Evolutionary conservation across 2,888 invertebrate species (phyloP).

Genomic region (Mimumesa dahlbomi): DNA sequence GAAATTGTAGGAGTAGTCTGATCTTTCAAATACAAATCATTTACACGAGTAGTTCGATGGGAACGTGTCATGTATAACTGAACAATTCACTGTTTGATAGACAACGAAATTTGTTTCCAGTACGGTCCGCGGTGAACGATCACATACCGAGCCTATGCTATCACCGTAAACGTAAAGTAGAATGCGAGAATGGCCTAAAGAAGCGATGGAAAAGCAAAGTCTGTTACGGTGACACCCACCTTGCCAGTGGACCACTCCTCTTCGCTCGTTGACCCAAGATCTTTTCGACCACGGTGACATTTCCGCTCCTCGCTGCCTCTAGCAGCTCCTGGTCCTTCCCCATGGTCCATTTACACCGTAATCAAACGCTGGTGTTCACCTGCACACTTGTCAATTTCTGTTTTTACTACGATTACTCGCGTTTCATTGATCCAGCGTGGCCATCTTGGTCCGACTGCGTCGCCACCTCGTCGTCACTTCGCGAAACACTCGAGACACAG

Average conservation of each 20-base stretch:
- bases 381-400: constrained; percentile 69
- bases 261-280: constrained; percentile 93
- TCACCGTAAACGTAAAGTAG: constrained; percentile 3
- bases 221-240: constrained; percentile 84
- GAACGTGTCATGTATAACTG: constrained; percentile 36
- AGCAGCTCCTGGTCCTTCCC: constrained; percentile 98
- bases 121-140: too few relatives aligned
- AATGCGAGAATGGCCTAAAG: constrained; percentile 26
- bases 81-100: too few relatives aligned
- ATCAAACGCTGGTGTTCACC: constrained; percentile 66
- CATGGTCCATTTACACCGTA: constrained; percentile 84
- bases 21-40: constrained; percentile 26
- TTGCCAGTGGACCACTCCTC: constrained; percentile 96
- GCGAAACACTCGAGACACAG: constrained; percentile 20
- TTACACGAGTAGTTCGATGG: constrained; percentile 1
- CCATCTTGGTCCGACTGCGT: constrained; percentile 85
- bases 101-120: too few relatives aligned
- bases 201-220: constrained; percentile 54
- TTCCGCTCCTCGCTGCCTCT: constrained; percentile 96
- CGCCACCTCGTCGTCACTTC: constrained; percentile 81
- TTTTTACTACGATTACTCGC: constrained; percentile 80
- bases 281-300: constrained; percentile 93
- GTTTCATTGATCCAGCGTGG: constrained; percentile 88
- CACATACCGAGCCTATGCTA: not conserved
- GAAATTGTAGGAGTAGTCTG: constrained; percentile 13